Evolutionary conservation across 2,113 vertebrate genomes (phyloP).

Genomic region (Vulpes lagopus): DNA sequence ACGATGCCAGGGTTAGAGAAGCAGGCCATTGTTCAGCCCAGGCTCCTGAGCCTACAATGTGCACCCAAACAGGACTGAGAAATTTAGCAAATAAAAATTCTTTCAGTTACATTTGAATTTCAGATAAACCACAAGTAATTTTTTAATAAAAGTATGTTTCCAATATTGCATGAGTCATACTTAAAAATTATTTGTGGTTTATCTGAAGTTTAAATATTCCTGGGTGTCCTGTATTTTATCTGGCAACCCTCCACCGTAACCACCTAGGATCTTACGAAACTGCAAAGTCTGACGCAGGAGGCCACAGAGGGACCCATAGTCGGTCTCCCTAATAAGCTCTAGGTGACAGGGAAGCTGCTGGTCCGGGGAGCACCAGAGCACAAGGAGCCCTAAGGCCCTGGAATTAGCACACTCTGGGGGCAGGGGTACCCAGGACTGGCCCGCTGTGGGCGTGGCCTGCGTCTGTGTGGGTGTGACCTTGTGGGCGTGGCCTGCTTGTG

Average conservation of each 20-base stretch:
- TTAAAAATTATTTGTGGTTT: not conserved
- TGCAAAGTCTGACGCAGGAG: not conserved
- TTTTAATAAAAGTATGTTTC: not conserved
- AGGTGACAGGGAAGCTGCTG: not conserved
- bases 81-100: not conserved
- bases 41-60: not conserved
- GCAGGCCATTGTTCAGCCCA: fast-evolving
- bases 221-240: not conserved
- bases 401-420: not conserved
- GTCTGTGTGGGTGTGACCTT: no score
- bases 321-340: not conserved
- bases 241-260: not conserved
- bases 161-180: not conserved
- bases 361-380: not conserved
- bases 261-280: not conserved
- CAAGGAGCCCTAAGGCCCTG: not conserved
- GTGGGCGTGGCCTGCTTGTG: no score
- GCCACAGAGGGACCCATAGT: not conserved
- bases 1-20: not conserved
- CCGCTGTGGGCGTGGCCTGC: no score
- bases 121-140: not conserved
- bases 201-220: not conserved
- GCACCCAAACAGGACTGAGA: not conserved
- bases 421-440: not conserved
- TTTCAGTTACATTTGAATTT: not conserved